A percentile compares a stretch with the other conserved stretches of the same genome.
Evolutionary conservation across 2,797 vertebrate genomes (phyloP).

Genomic region (Sitta carolinensis): DNA sequence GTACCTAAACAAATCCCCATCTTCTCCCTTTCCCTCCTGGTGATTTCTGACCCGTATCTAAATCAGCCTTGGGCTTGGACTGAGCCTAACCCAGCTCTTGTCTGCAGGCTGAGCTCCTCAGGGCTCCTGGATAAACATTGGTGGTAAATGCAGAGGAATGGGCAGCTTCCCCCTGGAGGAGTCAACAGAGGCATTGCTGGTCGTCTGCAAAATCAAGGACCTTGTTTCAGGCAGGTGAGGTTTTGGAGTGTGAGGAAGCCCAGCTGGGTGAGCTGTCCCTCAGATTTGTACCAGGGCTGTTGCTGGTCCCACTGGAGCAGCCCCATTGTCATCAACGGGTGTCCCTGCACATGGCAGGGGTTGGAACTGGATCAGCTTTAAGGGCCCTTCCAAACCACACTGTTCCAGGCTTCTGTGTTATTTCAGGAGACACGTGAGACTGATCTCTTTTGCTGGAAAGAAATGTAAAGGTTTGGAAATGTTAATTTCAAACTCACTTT

Average conservation of each 20-base stretch:
- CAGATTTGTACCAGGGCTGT: background rate
- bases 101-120: background rate
- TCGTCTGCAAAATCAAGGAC: background rate
- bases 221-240: background rate
- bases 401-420: background rate
- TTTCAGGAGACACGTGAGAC: background rate
- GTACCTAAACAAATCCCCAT: background rate
- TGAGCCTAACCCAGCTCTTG: background rate
- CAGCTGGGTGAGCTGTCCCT: background rate
- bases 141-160: accelerated
- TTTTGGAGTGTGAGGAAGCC: background rate
- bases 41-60: background rate
- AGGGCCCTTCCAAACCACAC: background rate
- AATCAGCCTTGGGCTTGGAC: background rate
- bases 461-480: background rate
- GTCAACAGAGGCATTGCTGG: background rate
- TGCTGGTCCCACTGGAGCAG: background rate
- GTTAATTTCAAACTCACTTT: background rate
- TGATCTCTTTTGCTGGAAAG: background rate
- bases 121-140: background rate
- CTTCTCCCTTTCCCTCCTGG: background rate
- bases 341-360: background rate
- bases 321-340: background rate
- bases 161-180: background rate
- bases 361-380: background rate